These are phyloP conservation scores for Myotis vivesi DNA, from an alignment of 2,797 vertebrate genomes.

Conservation along the genomic window DNA sequence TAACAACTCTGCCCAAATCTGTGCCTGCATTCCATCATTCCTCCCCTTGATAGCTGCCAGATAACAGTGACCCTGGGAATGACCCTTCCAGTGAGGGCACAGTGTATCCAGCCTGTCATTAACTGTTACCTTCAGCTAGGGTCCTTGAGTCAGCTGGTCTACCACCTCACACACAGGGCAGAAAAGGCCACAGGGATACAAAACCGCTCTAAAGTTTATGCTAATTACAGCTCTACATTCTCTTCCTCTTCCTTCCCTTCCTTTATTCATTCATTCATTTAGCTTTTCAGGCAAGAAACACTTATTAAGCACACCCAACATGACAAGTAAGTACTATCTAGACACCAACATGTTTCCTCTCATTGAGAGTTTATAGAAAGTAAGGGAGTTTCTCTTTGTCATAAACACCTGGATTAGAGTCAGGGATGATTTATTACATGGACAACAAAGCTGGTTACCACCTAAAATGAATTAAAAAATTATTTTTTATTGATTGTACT, in stretches of 20 bases:
- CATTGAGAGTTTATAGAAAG: not conserved
- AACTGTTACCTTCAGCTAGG: not conserved
- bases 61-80: conserved; percentile 57
- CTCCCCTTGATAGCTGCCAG: conserved; percentile 25
- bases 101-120: not conserved
- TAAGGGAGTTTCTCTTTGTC: not conserved
- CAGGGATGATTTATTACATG: not conserved
- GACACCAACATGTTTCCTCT: not conserved
- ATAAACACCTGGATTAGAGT: conserved; percentile 41
- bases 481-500: not conserved
- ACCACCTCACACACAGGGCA: not conserved
- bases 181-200: conserved; percentile 1
- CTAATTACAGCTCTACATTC: not conserved
- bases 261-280: not conserved
- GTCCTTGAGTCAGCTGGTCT: conserved; percentile 22
- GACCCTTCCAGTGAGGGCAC: conserved; percentile 34
- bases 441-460: conserved; percentile 7
- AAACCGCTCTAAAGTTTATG: not conserved
- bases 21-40: conserved; percentile 56
- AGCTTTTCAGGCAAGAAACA: conserved; percentile 21
- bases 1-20: conserved; percentile 68
- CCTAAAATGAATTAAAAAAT: conserved; percentile 39
- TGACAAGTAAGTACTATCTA: not conserved
- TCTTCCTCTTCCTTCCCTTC: not conserved
- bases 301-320: not conserved